phyloP scores from a whole-genome alignment of 2,797 vertebrate genomes.

The Xyrichtys novacula region DNA sequence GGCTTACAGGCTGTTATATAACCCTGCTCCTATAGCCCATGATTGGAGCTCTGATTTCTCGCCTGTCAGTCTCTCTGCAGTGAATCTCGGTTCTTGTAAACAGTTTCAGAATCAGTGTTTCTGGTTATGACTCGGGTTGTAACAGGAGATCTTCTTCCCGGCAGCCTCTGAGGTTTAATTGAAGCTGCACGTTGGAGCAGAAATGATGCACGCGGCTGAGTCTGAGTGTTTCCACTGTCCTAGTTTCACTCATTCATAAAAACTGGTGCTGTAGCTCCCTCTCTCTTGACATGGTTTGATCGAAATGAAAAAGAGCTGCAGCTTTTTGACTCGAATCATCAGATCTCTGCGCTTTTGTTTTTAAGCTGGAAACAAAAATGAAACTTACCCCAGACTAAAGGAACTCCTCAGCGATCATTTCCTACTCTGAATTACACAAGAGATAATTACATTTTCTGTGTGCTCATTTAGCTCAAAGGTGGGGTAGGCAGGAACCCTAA shows the following conservation, averaged over 20 bases:
- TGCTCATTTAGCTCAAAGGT: too few relatives aligned
- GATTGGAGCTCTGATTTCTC: neutral
- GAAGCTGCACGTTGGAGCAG: neutral
- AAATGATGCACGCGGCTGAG: rapidly evolving
- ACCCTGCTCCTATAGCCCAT: slow-evolving; percentile 24
- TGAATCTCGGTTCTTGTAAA: neutral
- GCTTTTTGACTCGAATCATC: too few relatives aligned
- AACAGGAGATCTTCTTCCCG: neutral
- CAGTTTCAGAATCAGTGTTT: neutral
- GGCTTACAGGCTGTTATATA: slow-evolving; percentile 32
- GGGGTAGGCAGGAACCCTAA: too few relatives aligned
- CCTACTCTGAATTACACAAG: too few relatives aligned
- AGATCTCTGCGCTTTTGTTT: too few relatives aligned
- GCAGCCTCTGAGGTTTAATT: slow-evolving; percentile 20
- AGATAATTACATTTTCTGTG: too few relatives aligned
- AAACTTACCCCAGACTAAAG: too few relatives aligned
- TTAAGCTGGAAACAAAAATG: too few relatives aligned
- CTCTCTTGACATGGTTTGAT: too few relatives aligned
- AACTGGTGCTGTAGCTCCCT: neutral
- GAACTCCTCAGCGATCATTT: too few relatives aligned
- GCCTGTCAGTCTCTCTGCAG: neutral
- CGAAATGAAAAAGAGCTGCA: too few relatives aligned
- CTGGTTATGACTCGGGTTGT: too few relatives aligned
- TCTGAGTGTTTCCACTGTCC: neutral
- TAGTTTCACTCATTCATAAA: neutral